Percentiles rank a stretch among this genome's conserved stretches.
These are phyloP conservation scores for Brachyistius frenatus DNA, from an alignment of 2,113 vertebrate genomes.

Conservation along the genomic window DNA sequence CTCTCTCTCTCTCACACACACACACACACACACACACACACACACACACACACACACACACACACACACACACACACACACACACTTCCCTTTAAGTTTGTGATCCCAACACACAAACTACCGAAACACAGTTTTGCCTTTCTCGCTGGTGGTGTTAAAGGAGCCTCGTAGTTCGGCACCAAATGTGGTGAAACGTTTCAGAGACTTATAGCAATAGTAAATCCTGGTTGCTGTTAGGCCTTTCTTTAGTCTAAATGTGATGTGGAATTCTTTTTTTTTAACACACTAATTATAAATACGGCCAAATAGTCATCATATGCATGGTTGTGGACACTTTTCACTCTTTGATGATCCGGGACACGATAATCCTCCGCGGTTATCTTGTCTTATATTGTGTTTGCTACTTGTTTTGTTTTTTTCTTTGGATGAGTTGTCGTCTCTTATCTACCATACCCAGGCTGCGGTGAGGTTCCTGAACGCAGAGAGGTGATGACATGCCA, in stretches of 20 bases:
- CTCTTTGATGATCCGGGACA: conserved; percentile 29
- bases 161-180: conserved; percentile 53
- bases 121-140: conserved; percentile 76
- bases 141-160: conserved; percentile 57
- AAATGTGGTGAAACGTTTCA: conserved; percentile 43
- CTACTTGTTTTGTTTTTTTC: conserved; percentile 26
- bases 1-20: background rate
- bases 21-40: conserved; percentile 24
- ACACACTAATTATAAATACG: conserved; percentile 41
- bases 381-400: conserved; percentile 45
- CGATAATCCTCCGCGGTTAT: conserved; percentile 30
- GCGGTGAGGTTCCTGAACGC: conserved; percentile 49
- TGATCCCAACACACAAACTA: conserved; percentile 67
- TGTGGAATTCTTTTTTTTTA: conserved; percentile 43
- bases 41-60: conserved; percentile 23
- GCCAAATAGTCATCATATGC: conserved; percentile 73
- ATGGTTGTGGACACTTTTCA: conserved; percentile 60
- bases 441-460: conserved; percentile 23
- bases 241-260: conserved; percentile 58
- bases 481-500: conserved; percentile 48
- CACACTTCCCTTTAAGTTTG: conserved; percentile 68
- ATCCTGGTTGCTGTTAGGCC: conserved; percentile 73
- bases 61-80: conserved; percentile 29
- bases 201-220: conserved; percentile 78
- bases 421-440: conserved; percentile 38